Evolutionary conservation across 1,140 invertebrate species (phyloP), one percentile per base, ranked within the genome.

Genomic region (Pseudomyrmex sp.): DNA sequence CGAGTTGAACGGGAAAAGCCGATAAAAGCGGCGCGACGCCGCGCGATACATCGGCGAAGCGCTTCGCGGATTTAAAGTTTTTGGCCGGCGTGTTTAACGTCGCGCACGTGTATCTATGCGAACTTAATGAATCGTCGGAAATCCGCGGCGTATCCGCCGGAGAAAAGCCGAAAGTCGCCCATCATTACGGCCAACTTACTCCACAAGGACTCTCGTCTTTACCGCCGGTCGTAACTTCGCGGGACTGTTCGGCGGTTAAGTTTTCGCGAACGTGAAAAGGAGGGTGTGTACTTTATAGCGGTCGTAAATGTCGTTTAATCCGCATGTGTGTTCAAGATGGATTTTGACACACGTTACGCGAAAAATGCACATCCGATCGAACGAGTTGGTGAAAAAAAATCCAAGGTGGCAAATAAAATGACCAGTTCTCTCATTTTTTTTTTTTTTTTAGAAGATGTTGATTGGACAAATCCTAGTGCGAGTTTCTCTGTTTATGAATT

Each of bases 101-200:
- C 35, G 35, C 54, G 54, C 35, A 35, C 35, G 20, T 76, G 23
- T 62, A 62, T 83, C 75, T 46, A 26, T 79, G 77, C 5, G 54
- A 68, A 68, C 54, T 79, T 69, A 77, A 83, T 74, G 46, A 77
- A 68, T 74, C 62, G 54, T 83, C 54, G 61, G 18, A 68, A 66
- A 79, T 65, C 26, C 62, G 44, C 15, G 62, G 4, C 8, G 18
- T 12, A 12, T 35, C 18, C 44, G 5, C 48, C 26, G 52, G 18
- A 61, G 72, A 83, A 18, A 18, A 18, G 18, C 18, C 18, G 18
- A 66, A 68, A 79, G 46, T 66, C 68, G 62, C 20, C 13, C 54
- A 46, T 66, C 87, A 86, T 89, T 87, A 18, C 76, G 66, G 54
- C 1, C 23, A 61, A 50, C 52, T 66, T 50, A 83, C 9, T 44